Conservation (phyloP, 2,113 vertebrate genomes). For the Atherinomorus stipes region DNA sequence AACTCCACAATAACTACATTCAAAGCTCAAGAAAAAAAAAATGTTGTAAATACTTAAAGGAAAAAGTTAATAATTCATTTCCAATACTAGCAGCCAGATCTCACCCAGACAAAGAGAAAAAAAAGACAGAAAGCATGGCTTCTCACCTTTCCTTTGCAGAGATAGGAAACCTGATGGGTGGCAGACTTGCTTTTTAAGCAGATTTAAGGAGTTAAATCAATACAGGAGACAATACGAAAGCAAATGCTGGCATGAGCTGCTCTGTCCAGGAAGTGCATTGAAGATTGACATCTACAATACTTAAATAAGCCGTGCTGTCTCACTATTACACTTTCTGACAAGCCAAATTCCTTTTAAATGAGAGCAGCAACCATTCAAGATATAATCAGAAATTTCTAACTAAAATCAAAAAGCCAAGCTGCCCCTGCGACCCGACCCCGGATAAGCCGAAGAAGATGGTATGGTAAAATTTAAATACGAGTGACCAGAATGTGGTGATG, state of each 20-base stretch:
- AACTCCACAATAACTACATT: background rate
- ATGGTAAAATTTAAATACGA: no score
- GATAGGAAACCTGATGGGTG: background rate
- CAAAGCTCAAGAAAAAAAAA: background rate
- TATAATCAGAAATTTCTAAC: no score
- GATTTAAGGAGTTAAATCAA: background rate
- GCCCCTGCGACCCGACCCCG: no score
- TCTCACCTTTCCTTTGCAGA: background rate
- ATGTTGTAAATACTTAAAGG: no score
- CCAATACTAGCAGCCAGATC: constrained; percentile 9
- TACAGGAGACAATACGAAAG: constrained; percentile 17
- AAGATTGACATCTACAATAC: constrained; percentile 13
- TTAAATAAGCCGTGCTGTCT: background rate
- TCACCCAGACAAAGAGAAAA: background rate
- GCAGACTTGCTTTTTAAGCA: constrained; percentile 21
- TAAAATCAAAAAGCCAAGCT: no score
- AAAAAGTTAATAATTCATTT: background rate
- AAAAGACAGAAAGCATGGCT: background rate
- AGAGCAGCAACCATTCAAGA: background rate
- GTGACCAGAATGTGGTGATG: background rate
- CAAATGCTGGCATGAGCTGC: background rate
- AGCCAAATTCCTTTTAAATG: no score
- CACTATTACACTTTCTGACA: no score
- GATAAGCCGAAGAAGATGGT: no score
- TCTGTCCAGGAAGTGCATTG: constrained; percentile 15